Conservation (phyloP, 1,140 invertebrate species). For the Vanessa tameamea region DNA sequence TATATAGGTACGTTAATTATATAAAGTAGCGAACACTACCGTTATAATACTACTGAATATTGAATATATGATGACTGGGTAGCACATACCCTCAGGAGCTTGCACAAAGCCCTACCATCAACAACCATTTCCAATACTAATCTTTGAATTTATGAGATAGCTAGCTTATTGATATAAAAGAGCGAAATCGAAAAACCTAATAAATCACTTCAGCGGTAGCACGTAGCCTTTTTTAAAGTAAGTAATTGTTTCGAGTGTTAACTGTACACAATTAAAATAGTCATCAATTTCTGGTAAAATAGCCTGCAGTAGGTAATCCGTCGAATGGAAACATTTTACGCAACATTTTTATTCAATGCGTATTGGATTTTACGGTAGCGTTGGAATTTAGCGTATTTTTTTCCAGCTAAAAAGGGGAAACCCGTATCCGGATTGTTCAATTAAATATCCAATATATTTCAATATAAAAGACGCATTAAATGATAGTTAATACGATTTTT, state of each 20-base stretch:
- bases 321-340: conserved; percentile 22
- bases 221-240: background rate
- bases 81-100: too few relatives aligned
- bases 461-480: background rate
- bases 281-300: conserved; percentile 19
- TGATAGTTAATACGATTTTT: background rate
- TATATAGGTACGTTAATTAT: too few relatives aligned
- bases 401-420: conserved; percentile 11
- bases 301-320: conserved; percentile 15
- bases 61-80: too few relatives aligned
- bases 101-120: too few relatives aligned
- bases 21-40: too few relatives aligned
- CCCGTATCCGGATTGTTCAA: background rate
- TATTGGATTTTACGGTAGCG: conserved; percentile 2
- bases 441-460: conserved; percentile 6
- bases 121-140: too few relatives aligned
- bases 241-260: conserved; percentile 8
- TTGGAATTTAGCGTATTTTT: conserved; percentile 20
- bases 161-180: too few relatives aligned
- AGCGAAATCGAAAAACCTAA: background rate
- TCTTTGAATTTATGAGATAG: too few relatives aligned
- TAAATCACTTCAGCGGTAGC: background rate
- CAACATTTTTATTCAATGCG: conserved; percentile 12
- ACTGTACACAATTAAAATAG: conserved; percentile 19
- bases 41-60: too few relatives aligned